A percentile compares a stretch with the other conserved stretches of the same genome.
Conservation (phyloP, 2,888 invertebrate genomes). For the Cephus pygmeus region DNA sequence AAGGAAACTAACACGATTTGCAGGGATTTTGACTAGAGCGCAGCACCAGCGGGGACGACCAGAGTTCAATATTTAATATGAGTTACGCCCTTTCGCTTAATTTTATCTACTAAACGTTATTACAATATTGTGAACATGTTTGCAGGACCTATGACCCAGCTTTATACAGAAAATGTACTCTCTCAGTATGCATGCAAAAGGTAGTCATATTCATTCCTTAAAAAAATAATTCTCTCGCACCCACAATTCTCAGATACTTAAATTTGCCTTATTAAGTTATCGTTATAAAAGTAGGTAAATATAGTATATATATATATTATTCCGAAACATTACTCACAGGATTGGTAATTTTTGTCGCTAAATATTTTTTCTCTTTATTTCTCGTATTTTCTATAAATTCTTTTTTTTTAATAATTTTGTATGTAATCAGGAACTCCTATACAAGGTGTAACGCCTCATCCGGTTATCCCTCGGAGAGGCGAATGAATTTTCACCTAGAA, state of each 20-base stretch:
- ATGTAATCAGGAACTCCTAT: neutral
- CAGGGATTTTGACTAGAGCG: neutral
- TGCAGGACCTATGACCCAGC: slow-evolving; percentile 51
- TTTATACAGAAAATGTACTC: slow-evolving; percentile 49
- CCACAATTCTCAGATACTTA: neutral
- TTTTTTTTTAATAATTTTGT: neutral
- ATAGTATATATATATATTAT: neutral
- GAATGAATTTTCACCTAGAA: neutral
- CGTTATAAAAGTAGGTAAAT: neutral
- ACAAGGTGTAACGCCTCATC: neutral
- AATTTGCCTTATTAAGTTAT: neutral
- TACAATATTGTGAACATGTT: slow-evolving; percentile 33
- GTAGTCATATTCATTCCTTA: slow-evolving; percentile 45
- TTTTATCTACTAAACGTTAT: neutral
- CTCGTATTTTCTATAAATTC: neutral
- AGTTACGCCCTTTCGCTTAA: slow-evolving; percentile 3
- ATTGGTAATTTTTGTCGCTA: neutral
- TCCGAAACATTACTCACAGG: neutral
- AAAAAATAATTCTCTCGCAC: neutral
- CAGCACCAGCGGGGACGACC: neutral
- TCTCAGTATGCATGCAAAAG: slow-evolving; percentile 53
- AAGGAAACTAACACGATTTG: neutral
- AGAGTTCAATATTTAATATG: neutral
- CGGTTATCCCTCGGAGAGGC: neutral
- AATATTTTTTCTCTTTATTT: neutral